phyloP scores from a whole-genome alignment of 2,113 vertebrate species.

The Tragulus kanchil region DNA sequence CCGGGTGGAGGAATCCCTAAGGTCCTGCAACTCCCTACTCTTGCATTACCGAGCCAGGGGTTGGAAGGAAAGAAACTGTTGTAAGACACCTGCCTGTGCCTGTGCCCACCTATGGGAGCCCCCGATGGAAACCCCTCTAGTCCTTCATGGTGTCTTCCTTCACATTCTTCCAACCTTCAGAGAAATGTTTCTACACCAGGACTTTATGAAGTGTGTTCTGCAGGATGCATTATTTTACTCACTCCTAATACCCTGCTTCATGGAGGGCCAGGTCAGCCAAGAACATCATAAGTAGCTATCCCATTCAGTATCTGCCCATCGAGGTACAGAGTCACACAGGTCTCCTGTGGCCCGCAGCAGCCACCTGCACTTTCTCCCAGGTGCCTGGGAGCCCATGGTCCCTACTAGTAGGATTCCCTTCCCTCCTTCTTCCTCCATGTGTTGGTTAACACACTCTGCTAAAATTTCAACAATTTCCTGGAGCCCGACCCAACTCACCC shows the following conservation, averaged over 20 bases:
- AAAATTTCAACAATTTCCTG: not conserved
- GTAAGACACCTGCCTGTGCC: not conserved
- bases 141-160: not conserved
- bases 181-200: not conserved
- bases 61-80: not conserved
- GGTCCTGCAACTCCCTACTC: not conserved
- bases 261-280: not conserved
- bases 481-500: fast-evolving
- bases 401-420: not conserved
- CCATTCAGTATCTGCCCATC: not conserved
- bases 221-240: not conserved
- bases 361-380: not conserved
- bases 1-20: not conserved
- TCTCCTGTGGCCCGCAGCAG: not conserved
- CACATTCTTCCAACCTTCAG: not conserved
- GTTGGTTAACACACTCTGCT: too few species aligned
- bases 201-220: not conserved
- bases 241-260: not conserved
- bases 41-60: not conserved
- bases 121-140: not conserved
- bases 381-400: not conserved
- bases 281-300: not conserved
- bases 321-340: not conserved
- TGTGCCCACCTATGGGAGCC: not conserved
- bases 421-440: not conserved